Evolutionary conservation across 2,113 vertebrate species (phyloP).

Genomic region (Scalopus aquaticus): DNA sequence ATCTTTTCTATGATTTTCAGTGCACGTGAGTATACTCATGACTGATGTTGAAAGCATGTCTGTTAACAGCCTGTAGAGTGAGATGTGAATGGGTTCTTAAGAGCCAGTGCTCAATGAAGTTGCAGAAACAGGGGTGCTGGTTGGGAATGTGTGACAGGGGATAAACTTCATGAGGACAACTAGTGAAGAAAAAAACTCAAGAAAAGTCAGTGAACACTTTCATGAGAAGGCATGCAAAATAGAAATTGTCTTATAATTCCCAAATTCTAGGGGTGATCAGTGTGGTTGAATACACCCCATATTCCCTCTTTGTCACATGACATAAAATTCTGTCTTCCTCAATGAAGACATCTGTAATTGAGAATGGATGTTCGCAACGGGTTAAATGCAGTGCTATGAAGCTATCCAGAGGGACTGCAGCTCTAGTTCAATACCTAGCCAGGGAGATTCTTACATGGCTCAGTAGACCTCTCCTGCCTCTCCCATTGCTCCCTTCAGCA

Average conservation of each 20-base stretch:
- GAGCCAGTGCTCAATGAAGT: background rate
- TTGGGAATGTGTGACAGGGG: background rate
- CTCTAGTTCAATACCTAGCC: no score
- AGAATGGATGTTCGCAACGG: background rate
- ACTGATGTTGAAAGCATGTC: background rate
- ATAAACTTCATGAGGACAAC: background rate
- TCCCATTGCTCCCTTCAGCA: no score
- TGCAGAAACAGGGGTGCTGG: background rate
- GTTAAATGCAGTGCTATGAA: no score
- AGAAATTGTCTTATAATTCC: background rate
- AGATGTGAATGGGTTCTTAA: background rate
- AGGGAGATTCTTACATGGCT: no score
- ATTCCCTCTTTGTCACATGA: rapidly evolving
- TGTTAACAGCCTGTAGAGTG: background rate
- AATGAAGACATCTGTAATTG: background rate
- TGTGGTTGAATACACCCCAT: background rate
- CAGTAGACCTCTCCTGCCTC: no score
- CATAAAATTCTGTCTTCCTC: background rate
- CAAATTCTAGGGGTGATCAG: background rate
- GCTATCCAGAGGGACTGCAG: no score
- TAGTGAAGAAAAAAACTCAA: no score
- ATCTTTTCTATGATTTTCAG: background rate
- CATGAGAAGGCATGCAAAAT: background rate
- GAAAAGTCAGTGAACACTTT: no score
- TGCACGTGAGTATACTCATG: background rate